Evolutionary conservation across 1,140 invertebrate genomes (phyloP), one percentile per base, ranked within the genome.

Genomic region (Coenobita brevimanus): DNA sequence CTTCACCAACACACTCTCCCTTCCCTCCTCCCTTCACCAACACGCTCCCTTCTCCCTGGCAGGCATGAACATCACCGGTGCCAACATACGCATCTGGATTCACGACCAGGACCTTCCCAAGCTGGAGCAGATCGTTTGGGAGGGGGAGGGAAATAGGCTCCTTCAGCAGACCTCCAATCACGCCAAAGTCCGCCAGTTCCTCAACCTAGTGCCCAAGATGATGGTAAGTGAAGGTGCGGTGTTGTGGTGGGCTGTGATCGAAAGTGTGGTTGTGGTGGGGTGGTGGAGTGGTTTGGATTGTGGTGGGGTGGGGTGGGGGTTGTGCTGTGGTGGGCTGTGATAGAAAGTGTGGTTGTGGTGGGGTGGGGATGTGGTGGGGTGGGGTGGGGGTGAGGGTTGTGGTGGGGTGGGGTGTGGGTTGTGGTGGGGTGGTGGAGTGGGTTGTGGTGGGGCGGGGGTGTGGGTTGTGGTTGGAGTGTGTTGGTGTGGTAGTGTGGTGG

Each of bases 71-170:
- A 95, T 96, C 90, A 97, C 96, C 91, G 95, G 96, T 50, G 96
- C 97, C 62, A 97, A 97, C 91, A 97, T 98, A 88, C 94, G 97
- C 87, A 97, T 97, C 93, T 98, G 97, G 97, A 97, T 98, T 89
- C 96, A 97, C 92, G 97, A 97, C 92, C 94, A 96, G 91, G 96
- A 98, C 92, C 94, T 98, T 91, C 94, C 94, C 27, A 95, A 96
- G 91, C 92, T 98, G 67, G 96, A 97, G 91, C 95, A 96, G 91
- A 96, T 97, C 1, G 93, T 98, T 15, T 97, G 97, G 96, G 96
- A 97, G 91, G 97, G 97, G 0, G 95, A 97, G 91, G 97, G 97
- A 10, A 93, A 95, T 64, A 95, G 96, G 87, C 93, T 98, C 3
- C 93, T 96, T 71, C 95, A 95, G 88, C 96, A 97, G 92, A 97